Evolutionary conservation across 2,797 vertebrate species (phyloP).

Genomic region (Pteropus rufus): DNA sequence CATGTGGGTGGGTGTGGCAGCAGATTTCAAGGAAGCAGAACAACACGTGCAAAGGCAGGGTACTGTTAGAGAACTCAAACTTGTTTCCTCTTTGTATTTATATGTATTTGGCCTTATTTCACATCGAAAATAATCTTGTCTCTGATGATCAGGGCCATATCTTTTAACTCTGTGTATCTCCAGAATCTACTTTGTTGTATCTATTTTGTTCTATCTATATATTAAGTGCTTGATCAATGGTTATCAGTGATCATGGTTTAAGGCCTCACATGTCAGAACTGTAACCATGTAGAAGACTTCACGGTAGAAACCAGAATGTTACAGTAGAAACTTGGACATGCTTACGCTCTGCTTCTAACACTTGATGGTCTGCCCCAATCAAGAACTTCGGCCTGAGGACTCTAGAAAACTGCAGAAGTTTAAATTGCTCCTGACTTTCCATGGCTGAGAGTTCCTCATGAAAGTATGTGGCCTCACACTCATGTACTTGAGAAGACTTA

Average conservation of each 20-base stretch:
- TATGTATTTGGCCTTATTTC: not conserved
- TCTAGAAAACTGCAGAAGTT: not conserved
- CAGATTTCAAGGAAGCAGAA: not conserved
- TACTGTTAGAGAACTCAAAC: not conserved
- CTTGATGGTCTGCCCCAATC: not conserved
- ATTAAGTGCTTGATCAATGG: not conserved
- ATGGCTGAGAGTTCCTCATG: not conserved
- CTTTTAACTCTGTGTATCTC: not conserved
- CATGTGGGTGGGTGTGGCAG: not conserved
- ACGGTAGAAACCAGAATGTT: not conserved
- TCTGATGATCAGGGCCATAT: not conserved
- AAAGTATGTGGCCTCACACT: not conserved
- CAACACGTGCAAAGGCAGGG: not conserved
- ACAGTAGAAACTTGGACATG: not conserved
- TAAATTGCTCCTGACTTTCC: not conserved
- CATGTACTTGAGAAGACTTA: not conserved
- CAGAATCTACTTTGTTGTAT: not conserved
- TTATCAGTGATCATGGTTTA: not conserved
- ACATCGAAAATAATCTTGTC: not conserved
- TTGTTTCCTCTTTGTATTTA: not conserved
- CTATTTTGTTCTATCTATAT: not conserved
- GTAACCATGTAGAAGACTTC: not conserved
- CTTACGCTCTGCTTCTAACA: not conserved
- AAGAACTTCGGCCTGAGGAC: not conserved
- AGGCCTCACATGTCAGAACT: not conserved